Conservation (phyloP, 2,797 vertebrate species). For the Holocentrus rufus region DNA sequence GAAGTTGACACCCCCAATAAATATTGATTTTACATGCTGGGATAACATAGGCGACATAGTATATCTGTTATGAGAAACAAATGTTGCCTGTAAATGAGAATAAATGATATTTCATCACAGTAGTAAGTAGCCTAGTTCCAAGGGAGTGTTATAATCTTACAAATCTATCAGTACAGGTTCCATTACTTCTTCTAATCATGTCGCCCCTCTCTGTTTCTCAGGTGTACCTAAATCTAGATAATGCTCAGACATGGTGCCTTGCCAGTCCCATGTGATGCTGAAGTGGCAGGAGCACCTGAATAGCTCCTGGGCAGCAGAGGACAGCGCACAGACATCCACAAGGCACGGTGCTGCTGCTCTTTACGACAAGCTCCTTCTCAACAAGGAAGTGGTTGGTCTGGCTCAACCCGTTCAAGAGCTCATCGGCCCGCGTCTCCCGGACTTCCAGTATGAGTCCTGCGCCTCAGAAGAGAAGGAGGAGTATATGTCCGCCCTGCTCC, state of each 20-base stretch:
- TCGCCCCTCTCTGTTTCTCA: constrained; percentile 47
- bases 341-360: constrained; percentile 78
- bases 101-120: constrained; percentile 30
- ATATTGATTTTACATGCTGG: constrained; percentile 46
- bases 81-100: constrained; percentile 21
- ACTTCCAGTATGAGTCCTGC: constrained; percentile 84
- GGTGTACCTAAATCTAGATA: constrained; percentile 73
- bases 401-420: constrained; percentile 86
- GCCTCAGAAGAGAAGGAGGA: constrained; percentile 83
- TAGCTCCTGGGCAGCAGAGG: constrained; percentile 85
- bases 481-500: constrained; percentile 83
- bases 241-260: constrained; percentile 86
- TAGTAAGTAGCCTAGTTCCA: constrained; percentile 15
- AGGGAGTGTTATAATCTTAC: constrained; percentile 15
- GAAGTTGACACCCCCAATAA: constrained; percentile 53
- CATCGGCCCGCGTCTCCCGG: constrained; percentile 83
- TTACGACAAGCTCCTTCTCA: constrained; percentile 82
- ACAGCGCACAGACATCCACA: constrained; percentile 76
- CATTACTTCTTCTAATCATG: neutral
- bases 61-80: constrained; percentile 35
- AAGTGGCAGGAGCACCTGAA: constrained; percentile 90
- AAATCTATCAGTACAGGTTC: constrained; percentile 1
- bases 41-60: constrained; percentile 13
- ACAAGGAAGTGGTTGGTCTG: constrained; percentile 85
- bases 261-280: constrained; percentile 85